phyloP scores from a whole-genome alignment of 2,113 vertebrate species.

The Periophthalmodon schlosseri region DNA sequence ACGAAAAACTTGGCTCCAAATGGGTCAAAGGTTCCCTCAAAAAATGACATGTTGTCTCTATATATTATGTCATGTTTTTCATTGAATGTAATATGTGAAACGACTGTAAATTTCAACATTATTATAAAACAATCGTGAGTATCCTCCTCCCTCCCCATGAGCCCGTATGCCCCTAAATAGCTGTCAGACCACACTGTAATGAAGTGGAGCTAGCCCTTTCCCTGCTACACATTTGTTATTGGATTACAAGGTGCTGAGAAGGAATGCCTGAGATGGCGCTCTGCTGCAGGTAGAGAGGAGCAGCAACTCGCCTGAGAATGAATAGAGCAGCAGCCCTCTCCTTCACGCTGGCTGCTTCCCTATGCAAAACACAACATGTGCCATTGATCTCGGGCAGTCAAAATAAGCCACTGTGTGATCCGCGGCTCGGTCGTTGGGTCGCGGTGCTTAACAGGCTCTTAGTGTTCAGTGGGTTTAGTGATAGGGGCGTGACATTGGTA shows the following conservation, averaged over 20 bases:
- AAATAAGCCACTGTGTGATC: slow-evolving; percentile 62
- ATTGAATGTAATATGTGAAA: too few species aligned
- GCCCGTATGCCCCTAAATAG: slow-evolving; percentile 48
- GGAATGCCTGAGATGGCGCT: slow-evolving; percentile 57
- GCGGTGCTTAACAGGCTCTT: slow-evolving; percentile 65
- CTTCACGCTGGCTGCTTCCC: slow-evolving; percentile 67
- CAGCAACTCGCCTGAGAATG: slow-evolving; percentile 54
- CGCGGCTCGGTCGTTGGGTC: slow-evolving; percentile 27
- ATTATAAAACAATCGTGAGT: neutral
- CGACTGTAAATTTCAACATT: too few species aligned
- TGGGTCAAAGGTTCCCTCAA: too few species aligned
- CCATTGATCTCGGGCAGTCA: slow-evolving; percentile 76
- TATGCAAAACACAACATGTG: slow-evolving; percentile 71
- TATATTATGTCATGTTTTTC: too few species aligned
- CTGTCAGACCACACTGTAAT: slow-evolving; percentile 75
- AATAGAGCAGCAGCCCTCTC: slow-evolving; percentile 61
- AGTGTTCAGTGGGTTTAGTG: slow-evolving; percentile 66
- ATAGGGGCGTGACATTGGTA: slow-evolving; percentile 63
- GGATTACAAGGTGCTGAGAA: slow-evolving; percentile 76
- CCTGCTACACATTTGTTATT: slow-evolving; percentile 80
- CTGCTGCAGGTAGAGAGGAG: slow-evolving; percentile 59
- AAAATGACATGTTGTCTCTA: too few species aligned
- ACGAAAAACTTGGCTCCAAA: too few species aligned
- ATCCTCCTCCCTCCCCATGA: slow-evolving; percentile 8
- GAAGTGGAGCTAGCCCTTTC: slow-evolving; percentile 73